A percentile compares a stretch with the other conserved stretches of the same genome.
Conservation (phyloP, 2,113 vertebrate species). For the Neopipo cinnamomea region DNA sequence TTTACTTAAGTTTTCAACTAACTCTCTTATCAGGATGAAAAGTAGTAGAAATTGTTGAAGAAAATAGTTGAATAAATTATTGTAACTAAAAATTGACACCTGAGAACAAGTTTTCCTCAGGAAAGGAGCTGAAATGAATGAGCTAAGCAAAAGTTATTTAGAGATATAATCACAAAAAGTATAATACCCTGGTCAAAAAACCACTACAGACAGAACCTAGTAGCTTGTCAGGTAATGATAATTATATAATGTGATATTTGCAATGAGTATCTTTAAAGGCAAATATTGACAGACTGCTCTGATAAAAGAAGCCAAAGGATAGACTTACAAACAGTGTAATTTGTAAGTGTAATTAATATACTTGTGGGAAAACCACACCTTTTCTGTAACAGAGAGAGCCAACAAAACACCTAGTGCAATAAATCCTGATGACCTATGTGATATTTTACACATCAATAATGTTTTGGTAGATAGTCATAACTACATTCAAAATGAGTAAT, state of each 20-base stretch:
- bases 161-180: background rate
- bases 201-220: background rate
- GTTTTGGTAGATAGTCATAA: background rate
- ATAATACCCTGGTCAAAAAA: background rate
- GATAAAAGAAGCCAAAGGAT: background rate
- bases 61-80: background rate
- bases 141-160: background rate
- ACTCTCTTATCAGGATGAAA: background rate
- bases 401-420: background rate
- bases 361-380: background rate
- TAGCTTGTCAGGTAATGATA: background rate
- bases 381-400: background rate
- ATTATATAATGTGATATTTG: background rate
- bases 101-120: background rate
- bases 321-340: background rate
- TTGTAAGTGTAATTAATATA: background rate
- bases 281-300: background rate
- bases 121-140: background rate
- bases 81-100: background rate
- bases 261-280: background rate
- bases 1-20: background rate
- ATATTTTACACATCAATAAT: background rate
- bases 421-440: background rate
- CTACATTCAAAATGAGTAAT: background rate
- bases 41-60: background rate